These are phyloP conservation scores for Diplazon laetatorius DNA, from an alignment of 2,888 invertebrate species.

Conservation along the genomic window DNA sequence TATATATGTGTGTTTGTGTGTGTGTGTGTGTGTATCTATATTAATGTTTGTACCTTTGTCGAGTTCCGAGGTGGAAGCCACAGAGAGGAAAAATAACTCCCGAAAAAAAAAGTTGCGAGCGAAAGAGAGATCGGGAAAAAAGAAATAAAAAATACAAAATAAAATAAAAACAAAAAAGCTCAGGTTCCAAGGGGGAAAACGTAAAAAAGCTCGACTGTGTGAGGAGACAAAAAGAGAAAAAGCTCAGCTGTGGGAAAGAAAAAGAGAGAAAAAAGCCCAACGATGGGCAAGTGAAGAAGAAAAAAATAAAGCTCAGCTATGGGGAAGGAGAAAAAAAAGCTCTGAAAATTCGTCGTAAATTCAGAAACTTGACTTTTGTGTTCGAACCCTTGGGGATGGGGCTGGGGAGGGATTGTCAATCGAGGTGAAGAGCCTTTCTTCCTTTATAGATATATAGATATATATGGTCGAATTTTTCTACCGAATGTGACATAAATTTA, in stretches of 20 bases:
- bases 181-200: not conserved
- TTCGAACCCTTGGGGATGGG: too few species aligned
- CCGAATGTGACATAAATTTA: too few species aligned
- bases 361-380: conserved; percentile 51
- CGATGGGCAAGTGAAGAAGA: too few species aligned
- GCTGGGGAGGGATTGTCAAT: conserved; percentile 14
- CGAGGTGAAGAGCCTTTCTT: conserved; percentile 38
- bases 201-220: too few species aligned
- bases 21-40: conserved; percentile 25
- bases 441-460: not conserved
- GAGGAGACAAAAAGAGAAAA: conserved; percentile 15
- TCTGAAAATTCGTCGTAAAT: conserved; percentile 46
- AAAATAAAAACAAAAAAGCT: not conserved
- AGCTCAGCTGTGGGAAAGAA: too few species aligned
- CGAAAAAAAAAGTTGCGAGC: conserved; percentile 22
- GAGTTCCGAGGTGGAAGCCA: conserved; percentile 54
- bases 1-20: conserved; percentile 21
- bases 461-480: conserved; percentile 32
- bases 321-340: not conserved
- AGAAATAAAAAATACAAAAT: not conserved
- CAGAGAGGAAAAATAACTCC: conserved; percentile 36
- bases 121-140: conserved; percentile 24
- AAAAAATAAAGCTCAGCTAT: not conserved
- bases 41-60: conserved; percentile 35
- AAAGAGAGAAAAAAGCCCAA: not conserved